Percentiles rank a stretch among this genome's conserved stretches.
These are phyloP conservation scores for Phainopepla nitens DNA, from an alignment of 2,113 vertebrate species.

Conservation along the genomic window DNA sequence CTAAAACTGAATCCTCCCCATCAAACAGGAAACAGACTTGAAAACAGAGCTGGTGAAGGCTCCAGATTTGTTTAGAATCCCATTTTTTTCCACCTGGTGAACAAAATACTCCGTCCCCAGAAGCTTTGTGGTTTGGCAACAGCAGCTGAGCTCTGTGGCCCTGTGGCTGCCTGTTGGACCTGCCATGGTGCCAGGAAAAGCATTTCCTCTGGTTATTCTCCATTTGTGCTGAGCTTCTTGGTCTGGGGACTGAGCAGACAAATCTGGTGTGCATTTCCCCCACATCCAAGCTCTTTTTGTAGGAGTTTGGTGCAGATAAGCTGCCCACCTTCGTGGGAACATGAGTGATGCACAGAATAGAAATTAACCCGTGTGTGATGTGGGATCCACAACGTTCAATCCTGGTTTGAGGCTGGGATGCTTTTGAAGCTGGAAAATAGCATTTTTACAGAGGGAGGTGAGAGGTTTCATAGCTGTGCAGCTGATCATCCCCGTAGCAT, in stretches of 20 bases:
- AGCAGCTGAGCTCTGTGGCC: neutral
- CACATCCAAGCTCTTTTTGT: accelerated
- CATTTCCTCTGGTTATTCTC: accelerated
- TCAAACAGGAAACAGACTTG: neutral
- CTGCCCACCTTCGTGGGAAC: accelerated
- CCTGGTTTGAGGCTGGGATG: neutral
- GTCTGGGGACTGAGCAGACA: neutral
- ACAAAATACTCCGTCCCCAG: accelerated
- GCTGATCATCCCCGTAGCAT: neutral
- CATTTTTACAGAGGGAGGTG: neutral
- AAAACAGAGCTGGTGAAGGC: neutral
- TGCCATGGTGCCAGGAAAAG: neutral
- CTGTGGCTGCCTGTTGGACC: neutral
- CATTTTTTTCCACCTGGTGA: accelerated
- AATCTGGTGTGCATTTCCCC: neutral
- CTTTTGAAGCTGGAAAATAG: neutral
- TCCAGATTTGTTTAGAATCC: neutral
- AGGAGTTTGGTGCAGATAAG: neutral
- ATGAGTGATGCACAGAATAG: neutral
- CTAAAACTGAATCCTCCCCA: neutral
- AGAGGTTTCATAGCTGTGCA: neutral
- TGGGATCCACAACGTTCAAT: neutral
- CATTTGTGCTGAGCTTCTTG: neutral
- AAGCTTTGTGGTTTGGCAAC: neutral
- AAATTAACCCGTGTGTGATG: accelerated